Base-by-base conservation (phyloP, 2,113 vertebrate species). In the Leucopsar rothschildi region DNA sequence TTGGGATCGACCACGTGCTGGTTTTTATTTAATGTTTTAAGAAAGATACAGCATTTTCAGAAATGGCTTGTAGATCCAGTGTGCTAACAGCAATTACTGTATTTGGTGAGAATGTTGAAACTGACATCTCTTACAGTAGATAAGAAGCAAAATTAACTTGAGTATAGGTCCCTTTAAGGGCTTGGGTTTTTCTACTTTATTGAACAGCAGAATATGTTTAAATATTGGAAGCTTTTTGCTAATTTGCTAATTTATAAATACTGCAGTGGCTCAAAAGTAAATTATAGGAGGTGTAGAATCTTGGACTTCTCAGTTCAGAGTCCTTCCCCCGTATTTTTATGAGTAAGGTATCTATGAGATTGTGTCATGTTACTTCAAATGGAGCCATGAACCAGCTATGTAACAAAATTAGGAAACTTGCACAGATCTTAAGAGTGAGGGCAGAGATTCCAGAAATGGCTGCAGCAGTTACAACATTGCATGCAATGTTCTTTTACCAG, bases 391-490 rank as follows among this genome's bases (percentile, higher is more conserved):
- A 66, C 47, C 29, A 66, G 15, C 89, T 94, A 71, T 42, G 47
- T 84, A 81, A 84, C 14, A 44, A 94, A 95, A 90, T 82, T 33
- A 76, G 63, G 82, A 90, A 90, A 69, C 39, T 80, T 96, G 40
- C 82, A 49, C 31, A 33, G 75, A 47, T 44, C 35, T 90, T 45
- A 72, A 90, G 66, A 70, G 78, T 78, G 53, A 82, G 55, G 23
- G 63, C 79, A 73, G 6, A 47, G 82, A 90, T 81, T 92, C 76
- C 80, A 96, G 82, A 93, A 88, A 70, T 19, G 68, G 72, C 80
- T 94, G 65, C 93, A 79, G 70, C 31, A 56, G 45, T 69, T 82
- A 65, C 87, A 90, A 29, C 65, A 84, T 63, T 80, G 82, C 78
- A 90, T 2, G 0, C 65, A 45, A 21, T 80, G 82, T 94, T 95